Evolutionary conservation across 2,797 vertebrate genomes (phyloP), one percentile per base, ranked within the genome.

Genomic region (Naso thynnoides): DNA sequence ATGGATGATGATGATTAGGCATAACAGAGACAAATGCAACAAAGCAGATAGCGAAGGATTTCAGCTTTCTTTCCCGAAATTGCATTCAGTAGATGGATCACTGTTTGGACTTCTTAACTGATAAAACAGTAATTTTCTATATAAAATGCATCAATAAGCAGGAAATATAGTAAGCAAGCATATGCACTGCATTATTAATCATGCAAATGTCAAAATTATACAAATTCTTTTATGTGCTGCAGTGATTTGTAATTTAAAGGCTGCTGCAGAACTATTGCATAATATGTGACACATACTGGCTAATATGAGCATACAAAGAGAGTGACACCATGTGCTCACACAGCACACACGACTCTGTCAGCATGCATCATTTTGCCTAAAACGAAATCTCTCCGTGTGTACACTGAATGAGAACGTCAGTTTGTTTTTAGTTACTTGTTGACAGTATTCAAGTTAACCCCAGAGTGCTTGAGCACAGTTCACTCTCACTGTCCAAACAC

Each of bases 1-100:
- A 91, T 86, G 79, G 82, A 91, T 87, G 87, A 69, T 61, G 60
- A 79, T 5, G 79, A 88, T 88, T 83, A 76, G 70, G 29, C 49
- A 21, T 21, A 69, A 60, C 70, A 39, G 67, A 81, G 85, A 82
- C 73, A 79, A 90, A 89, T 72, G 77, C 74, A 76, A 65, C 78
- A 63, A 63, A 54, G 72, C 61, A 83, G 79, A 79, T 31, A 80
- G 77, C 54, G 55, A 54, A 52, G 57, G 64, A 60, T 79, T 83
- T 63, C n/a, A 23, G 9, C 18, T 78, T 76, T 73, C 64, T 71
- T 61, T 63, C 29, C 41, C 3, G 13, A 76, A 82, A 86, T 57
- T 53, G 71, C 76, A 42, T 70, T 24, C 21, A 26, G 81, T 56
- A 57, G 73, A 76, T 65, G 54, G 53, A 78, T 88, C 63, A 57